Percentiles rank a stretch among this genome's conserved stretches.
Evolutionary conservation across 2,797 vertebrate genomes (phyloP).

Genomic region (Podargus strigoides): DNA sequence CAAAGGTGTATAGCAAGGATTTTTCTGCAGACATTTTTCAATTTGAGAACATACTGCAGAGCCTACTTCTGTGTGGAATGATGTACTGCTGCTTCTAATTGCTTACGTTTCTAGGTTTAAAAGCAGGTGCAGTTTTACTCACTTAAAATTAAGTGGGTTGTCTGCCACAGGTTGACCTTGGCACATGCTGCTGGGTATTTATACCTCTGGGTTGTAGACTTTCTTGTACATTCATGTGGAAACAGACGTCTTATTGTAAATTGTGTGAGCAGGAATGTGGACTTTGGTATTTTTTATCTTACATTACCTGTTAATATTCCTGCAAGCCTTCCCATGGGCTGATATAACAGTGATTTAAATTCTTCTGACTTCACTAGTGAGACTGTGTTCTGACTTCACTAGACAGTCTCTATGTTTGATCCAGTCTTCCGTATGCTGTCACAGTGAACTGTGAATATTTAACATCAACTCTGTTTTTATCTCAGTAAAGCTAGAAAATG

Average conservation of each 20-base stretch:
- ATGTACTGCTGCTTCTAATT: neutral
- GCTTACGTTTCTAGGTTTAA: neutral
- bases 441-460: neutral
- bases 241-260: neutral
- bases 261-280: neutral
- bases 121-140: neutral
- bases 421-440: neutral
- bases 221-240: neutral
- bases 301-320: neutral
- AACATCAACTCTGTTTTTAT: neutral
- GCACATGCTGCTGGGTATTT: neutral
- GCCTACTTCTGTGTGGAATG: neutral
- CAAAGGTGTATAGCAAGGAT: neutral
- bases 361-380: neutral
- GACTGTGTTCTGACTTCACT: neutral
- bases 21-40: neutral
- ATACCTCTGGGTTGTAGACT: neutral
- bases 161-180: neutral
- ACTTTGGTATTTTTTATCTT: neutral
- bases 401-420: fast-evolving
- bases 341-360: neutral
- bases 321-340: neutral
- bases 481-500: neutral
- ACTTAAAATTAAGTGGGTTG: neutral
- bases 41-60: neutral